Percentiles rank a stretch among this genome's conserved stretches.
phyloP scores from a whole-genome alignment of 2,113 vertebrate species.

The Cryptomyrus ogoouensis region DNA sequence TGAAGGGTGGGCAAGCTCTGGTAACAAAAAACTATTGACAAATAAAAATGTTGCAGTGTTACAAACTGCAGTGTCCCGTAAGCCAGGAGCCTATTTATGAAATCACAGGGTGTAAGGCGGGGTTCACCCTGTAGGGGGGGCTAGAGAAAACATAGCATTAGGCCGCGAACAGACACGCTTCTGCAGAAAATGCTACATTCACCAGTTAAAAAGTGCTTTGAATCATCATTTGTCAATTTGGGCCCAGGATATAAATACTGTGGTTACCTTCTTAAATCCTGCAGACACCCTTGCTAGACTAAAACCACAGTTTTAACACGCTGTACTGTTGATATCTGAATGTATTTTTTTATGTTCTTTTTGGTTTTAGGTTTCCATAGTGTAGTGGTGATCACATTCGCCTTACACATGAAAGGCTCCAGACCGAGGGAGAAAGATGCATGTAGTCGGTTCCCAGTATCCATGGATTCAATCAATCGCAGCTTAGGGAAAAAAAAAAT shows the following conservation, averaged over 20 bases:
- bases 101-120: not conserved
- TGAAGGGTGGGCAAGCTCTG: not conserved
- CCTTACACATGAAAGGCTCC: not conserved
- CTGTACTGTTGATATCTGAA: not conserved
- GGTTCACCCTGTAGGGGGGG: not conserved
- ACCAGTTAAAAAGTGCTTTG: not conserved
- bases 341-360: not conserved
- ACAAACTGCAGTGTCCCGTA: not conserved
- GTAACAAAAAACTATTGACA: not conserved
- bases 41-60: not conserved
- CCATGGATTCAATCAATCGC: not conserved
- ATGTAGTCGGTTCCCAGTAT: not conserved
- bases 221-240: not conserved
- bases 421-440: no score
- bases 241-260: not conserved
- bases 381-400: not conserved
- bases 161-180: not conserved
- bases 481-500: not conserved
- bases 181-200: not conserved
- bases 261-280: not conserved
- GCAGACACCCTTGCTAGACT: not conserved
- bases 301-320: not conserved
- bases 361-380: not conserved
- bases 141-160: not conserved
- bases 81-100: not conserved